A percentile compares a stretch with the other conserved stretches of the same genome.
phyloP scores from a whole-genome alignment of 2,888 invertebrate genomes.

The Archaeoteleia sp. region DNA sequence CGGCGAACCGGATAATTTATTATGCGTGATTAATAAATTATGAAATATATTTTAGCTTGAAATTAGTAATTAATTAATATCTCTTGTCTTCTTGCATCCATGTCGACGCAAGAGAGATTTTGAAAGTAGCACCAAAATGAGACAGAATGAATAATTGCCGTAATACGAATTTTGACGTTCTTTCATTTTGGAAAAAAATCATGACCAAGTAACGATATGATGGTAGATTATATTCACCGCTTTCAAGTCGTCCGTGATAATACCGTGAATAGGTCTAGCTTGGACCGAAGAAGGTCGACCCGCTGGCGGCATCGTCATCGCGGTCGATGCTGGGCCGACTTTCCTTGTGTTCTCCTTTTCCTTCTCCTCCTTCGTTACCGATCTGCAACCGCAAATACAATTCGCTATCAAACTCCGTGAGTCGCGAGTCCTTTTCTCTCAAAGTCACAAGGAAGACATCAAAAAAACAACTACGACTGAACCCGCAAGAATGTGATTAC shows the following conservation, averaged over 20 bases:
- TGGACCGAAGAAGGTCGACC: constrained; percentile 72
- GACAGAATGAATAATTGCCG: no score
- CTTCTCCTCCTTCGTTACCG: constrained; percentile 89
- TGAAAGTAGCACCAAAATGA: no score
- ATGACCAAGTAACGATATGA: no score
- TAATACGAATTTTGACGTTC: background rate
- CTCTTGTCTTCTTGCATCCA: no score
- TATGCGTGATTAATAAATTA: no score
- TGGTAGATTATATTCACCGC: constrained; percentile 56
- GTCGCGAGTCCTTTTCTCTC: constrained; percentile 11
- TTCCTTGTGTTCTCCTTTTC: constrained; percentile 90
- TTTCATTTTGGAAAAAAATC: no score
- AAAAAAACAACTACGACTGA: constrained; percentile 60
- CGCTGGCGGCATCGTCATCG: constrained; percentile 66
- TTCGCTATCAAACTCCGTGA: no score
- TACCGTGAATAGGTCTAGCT: constrained; percentile 68
- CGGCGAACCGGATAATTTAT: no score
- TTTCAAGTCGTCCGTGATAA: constrained; percentile 67
- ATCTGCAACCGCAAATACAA: constrained; percentile 76
- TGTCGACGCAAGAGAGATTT: no score
- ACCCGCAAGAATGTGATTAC: no score
- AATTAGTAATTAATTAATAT: no score
- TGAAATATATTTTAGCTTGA: no score
- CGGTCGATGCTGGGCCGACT: constrained; percentile 64
- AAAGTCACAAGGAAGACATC: constrained; percentile 42